phyloP scores from a whole-genome alignment of 2,797 vertebrate species.

The Mallotus villosus region DNA sequence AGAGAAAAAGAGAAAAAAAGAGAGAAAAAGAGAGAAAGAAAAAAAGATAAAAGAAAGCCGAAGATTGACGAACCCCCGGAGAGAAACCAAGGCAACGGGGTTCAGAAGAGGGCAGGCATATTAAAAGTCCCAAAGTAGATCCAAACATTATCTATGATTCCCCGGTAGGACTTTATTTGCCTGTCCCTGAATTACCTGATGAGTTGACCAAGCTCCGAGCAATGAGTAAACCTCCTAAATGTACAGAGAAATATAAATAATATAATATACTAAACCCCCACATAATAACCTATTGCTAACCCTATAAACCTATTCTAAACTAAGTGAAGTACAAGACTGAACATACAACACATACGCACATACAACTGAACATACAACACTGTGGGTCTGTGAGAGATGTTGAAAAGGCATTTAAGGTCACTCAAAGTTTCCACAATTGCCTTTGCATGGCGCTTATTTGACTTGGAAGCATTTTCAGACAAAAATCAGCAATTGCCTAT shows the following conservation, averaged over 20 bases:
- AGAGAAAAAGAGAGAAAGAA: not conserved
- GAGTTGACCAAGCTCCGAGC: not conserved
- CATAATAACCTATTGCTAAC: no score
- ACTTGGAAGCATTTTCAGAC: no score
- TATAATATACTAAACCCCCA: no score
- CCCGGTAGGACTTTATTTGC: slow-evolving; percentile 5
- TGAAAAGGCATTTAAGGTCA: not conserved
- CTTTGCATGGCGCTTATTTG: not conserved
- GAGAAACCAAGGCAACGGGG: not conserved
- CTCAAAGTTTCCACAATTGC: not conserved
- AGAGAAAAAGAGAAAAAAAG: not conserved
- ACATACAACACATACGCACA: no score
- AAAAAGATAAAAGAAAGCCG: not conserved
- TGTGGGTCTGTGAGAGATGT: not conserved
- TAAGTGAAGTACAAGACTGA: no score
- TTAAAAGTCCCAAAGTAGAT: slow-evolving; percentile 24
- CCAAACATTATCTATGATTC: slow-evolving; percentile 17
- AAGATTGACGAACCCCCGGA: not conserved
- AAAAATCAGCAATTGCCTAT: no score
- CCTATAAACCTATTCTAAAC: no score
- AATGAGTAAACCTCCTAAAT: no score
- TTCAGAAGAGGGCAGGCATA: not conserved
- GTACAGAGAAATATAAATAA: no score
- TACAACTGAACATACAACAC: no score
- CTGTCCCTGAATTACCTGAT: slow-evolving; percentile 18